These are phyloP conservation scores for Parascotia fuliginaria DNA, from an alignment of 2,888 invertebrate genomes.

Conservation along the genomic window DNA sequence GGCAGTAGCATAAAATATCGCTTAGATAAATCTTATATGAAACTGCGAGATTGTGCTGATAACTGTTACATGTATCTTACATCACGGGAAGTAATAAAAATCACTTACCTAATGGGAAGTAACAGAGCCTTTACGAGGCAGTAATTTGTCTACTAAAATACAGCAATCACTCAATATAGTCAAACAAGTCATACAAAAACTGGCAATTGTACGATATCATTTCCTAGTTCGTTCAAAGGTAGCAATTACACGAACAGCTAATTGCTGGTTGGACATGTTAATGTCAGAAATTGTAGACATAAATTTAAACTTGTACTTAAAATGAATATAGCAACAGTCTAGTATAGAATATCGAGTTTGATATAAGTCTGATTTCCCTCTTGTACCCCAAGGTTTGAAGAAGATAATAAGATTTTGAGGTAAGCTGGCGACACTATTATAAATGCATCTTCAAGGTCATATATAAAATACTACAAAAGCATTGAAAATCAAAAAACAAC, in stretches of 20 bases:
- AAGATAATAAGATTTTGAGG: no score
- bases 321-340: no score
- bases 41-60: no score
- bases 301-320: conserved; percentile 6
- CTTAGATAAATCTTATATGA: neutral
- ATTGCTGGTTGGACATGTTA: conserved; percentile 4
- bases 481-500: no score
- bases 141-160: conserved; percentile 6
- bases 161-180: neutral
- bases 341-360: no score
- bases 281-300: conserved; percentile 8
- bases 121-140: neutral
- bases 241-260: conserved; percentile 5
- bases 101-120: conserved; percentile 3
- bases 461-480: no score
- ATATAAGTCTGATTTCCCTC: no score
- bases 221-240: neutral
- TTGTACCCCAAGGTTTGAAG: no score
- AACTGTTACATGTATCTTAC: neutral
- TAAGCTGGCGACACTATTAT: no score
- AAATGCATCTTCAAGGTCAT: no score
- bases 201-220: neutral
- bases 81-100: conserved; percentile 2
- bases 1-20: no score
- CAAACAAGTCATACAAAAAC: conserved; percentile 9